Evolutionary conservation across 2,113 vertebrate genomes (phyloP).

Genomic region (Craseonycteris thonglongyai): DNA sequence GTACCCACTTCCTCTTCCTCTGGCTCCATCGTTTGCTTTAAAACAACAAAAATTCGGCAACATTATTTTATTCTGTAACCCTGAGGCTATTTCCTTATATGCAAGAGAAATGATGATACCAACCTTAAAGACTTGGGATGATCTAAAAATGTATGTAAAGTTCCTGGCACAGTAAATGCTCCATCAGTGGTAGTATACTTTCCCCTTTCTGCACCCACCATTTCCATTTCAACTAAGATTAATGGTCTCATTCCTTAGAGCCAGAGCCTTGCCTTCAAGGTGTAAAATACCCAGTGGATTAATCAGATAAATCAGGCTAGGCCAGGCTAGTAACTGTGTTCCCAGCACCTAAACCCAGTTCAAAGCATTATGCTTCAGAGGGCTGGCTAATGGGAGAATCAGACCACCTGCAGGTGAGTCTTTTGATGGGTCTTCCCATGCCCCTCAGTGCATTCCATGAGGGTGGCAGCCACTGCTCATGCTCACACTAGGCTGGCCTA

Average conservation of each 20-base stretch:
- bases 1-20: background rate
- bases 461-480: background rate
- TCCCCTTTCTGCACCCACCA: background rate
- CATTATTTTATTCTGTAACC: no score
- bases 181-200: background rate
- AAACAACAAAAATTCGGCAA: no score
- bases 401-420: background rate
- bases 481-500: background rate
- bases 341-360: background rate
- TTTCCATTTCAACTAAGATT: background rate
- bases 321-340: background rate
- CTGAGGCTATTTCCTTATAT: background rate
- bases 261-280: background rate
- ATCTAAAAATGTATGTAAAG: background rate
- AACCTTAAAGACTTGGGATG: background rate
- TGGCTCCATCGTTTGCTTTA: background rate
- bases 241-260: background rate
- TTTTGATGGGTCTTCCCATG: background rate
- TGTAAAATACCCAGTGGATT: background rate
- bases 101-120: background rate
- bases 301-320: background rate
- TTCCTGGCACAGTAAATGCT: background rate
- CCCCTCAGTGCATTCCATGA: background rate
- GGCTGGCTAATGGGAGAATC: background rate
- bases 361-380: background rate